Percentiles rank a stretch among this genome's conserved stretches.
These are phyloP conservation scores for Diogma glabrata DNA, from an alignment of 2,888 invertebrate species.

Conservation along the genomic window DNA sequence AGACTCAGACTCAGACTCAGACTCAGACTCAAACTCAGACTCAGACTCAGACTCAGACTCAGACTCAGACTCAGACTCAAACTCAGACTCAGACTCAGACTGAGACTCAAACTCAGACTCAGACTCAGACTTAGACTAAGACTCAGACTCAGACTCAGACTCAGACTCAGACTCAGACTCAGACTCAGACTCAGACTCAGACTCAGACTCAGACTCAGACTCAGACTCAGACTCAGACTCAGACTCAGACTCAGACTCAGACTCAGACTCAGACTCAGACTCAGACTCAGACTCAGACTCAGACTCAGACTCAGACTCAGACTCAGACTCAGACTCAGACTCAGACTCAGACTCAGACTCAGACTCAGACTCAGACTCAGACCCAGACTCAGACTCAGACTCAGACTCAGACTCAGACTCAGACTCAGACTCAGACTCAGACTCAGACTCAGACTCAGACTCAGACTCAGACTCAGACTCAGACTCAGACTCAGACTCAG, in stretches of 20 bases:
- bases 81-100: conserved; percentile 10
- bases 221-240: conserved; percentile 11
- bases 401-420: conserved; percentile 10
- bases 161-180: conserved; percentile 11
- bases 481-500: conserved; percentile 10
- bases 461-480: conserved; percentile 11
- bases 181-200: conserved; percentile 11
- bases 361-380: conserved; percentile 9
- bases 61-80: conserved; percentile 11
- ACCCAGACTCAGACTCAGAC: conserved; percentile 10
- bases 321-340: conserved; percentile 8
- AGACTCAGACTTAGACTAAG: conserved; percentile 10
- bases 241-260: conserved; percentile 10
- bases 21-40: conserved; percentile 12
- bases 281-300: conserved; percentile 8
- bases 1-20: conserved; percentile 12
- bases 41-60: conserved; percentile 12
- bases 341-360: conserved; percentile 10
- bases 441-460: conserved; percentile 10
- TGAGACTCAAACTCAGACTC: conserved; percentile 11
- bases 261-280: conserved; percentile 5
- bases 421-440: conserved; percentile 10
- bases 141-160: conserved; percentile 12
- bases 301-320: conserved; percentile 1
- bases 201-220: conserved; percentile 11